Conservation (phyloP, 2,113 vertebrate genomes). For the Poeciliopsis prolifica region DNA sequence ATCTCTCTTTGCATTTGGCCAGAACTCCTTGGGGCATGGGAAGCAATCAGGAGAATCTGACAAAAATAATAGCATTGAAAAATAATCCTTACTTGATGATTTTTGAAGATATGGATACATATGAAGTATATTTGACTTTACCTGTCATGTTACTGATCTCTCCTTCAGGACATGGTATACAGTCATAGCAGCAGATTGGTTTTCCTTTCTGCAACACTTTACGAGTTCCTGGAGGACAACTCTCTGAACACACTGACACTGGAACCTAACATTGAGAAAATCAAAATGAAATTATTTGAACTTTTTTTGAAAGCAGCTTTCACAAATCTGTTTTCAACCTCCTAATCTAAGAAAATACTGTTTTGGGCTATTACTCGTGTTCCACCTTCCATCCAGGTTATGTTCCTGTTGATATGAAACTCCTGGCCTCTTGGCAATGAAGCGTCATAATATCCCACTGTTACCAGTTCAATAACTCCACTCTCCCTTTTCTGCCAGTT, state of each 20-base stretch:
- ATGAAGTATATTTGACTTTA: neutral
- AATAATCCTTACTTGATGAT: neutral
- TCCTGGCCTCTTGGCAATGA: neutral
- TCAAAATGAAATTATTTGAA: neutral
- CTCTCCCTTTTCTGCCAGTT: neutral
- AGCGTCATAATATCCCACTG: neutral
- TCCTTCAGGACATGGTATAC: neutral
- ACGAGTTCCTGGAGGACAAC: neutral
- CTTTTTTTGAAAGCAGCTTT: too few species aligned
- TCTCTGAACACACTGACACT: neutral
- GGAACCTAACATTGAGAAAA: neutral
- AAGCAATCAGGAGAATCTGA: conserved; percentile 1
- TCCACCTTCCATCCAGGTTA: neutral
- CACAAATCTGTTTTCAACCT: neutral
- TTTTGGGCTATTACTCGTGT: neutral
- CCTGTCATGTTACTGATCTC: neutral
- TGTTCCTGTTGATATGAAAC: conserved; percentile 1
- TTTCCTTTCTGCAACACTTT: neutral
- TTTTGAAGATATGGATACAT: neutral
- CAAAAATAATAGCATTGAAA: neutral
- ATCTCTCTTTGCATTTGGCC: too few species aligned
- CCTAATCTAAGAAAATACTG: neutral
- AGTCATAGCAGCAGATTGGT: neutral
- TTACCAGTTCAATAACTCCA: neutral
- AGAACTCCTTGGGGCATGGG: neutral